phyloP scores from a whole-genome alignment of 2,113 vertebrate species.

The Callipepla californica region DNA sequence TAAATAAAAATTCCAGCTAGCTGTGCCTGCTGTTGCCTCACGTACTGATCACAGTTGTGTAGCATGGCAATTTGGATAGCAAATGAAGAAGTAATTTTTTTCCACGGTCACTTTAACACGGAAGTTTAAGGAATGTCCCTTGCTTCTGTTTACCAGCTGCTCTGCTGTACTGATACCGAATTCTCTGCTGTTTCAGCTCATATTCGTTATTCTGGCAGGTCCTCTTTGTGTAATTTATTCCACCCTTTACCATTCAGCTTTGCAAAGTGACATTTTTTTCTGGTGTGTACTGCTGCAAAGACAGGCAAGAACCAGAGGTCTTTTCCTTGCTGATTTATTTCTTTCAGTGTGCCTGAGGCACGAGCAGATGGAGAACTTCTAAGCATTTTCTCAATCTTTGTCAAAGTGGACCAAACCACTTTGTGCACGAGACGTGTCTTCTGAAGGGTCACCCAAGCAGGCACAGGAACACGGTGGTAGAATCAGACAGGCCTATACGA shows the following conservation, averaged over 20 bases:
- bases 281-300: background rate
- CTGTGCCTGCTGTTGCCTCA: background rate
- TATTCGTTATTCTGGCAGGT: background rate
- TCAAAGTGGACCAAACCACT: background rate
- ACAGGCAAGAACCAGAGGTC: background rate
- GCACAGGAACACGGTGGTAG: background rate
- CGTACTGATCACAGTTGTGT: background rate
- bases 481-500: background rate
- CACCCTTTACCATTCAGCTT: background rate
- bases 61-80: background rate
- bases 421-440: background rate
- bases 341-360: background rate
- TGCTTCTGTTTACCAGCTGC: background rate
- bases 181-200: background rate
- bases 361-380: background rate
- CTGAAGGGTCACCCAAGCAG: background rate
- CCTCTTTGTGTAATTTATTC: background rate
- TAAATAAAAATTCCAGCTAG: background rate
- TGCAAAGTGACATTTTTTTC: background rate
- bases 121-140: background rate
- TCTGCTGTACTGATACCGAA: background rate
- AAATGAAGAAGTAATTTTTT: background rate
- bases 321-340: background rate
- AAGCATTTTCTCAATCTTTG: background rate
- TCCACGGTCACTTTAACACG: rapidly evolving